A percentile compares a stretch with the other conserved stretches of the same genome.
These are phyloP conservation scores for Sander lucioperca DNA, from an alignment of 2,113 vertebrate species.

Conservation along the genomic window DNA sequence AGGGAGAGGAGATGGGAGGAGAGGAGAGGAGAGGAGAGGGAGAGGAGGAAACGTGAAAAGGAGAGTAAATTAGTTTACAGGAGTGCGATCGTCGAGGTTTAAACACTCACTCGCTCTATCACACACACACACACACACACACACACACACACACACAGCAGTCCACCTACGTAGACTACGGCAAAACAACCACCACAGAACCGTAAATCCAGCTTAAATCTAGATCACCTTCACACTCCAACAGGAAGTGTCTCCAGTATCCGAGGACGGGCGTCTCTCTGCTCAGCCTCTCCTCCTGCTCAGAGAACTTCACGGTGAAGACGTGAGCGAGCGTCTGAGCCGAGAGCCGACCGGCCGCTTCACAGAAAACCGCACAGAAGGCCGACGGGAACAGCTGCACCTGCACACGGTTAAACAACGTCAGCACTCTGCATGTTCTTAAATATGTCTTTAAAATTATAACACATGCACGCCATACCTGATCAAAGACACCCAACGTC, in stretches of 20 bases:
- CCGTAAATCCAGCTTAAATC: too few species aligned
- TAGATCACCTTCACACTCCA: constrained; percentile 86
- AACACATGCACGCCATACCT: constrained; percentile 47
- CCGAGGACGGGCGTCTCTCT: constrained; percentile 67
- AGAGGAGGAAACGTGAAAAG: not conserved
- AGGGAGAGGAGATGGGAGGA: not conserved
- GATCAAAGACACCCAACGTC: constrained; percentile 91
- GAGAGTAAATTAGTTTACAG: too few species aligned
- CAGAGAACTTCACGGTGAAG: constrained; percentile 83
- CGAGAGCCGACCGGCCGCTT: constrained; percentile 82
- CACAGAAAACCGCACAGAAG: constrained; percentile 88
- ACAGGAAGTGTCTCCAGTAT: constrained; percentile 91
- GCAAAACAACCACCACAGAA: too few species aligned
- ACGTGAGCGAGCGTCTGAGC: constrained; percentile 83
- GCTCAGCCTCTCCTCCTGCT: constrained; percentile 65
- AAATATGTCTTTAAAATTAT: too few species aligned
- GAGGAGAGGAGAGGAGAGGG: too few species aligned
- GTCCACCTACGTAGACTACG: too few species aligned
- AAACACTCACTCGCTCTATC: too few species aligned
- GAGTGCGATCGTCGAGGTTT: too few species aligned
- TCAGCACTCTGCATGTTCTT: too few species aligned
- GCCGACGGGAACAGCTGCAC: constrained; percentile 87
- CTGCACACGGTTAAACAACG: not conserved
- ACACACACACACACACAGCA: too few species aligned
- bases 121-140: too few species aligned